Conservation (phyloP, 2,113 vertebrate species). For the Rattus norvegicus region GRCr8 NC_086028.1:38668501-38669000, state of each 20-base stretch:
- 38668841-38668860: too few relatives aligned
- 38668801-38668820: too few relatives aligned
- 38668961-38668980: background rate
- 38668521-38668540: conserved; percentile 8
- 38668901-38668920: background rate
- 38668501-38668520: background rate
- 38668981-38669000: background rate
- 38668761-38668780: too few relatives aligned
- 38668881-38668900: background rate
- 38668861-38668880: background rate
- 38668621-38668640: background rate
- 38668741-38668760: too few relatives aligned
- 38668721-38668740: too few relatives aligned
- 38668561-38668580: background rate
- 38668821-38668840: too few relatives aligned
- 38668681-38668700: too few relatives aligned
- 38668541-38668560: background rate
- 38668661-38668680: background rate
- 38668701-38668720: too few relatives aligned
- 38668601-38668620: conserved; percentile 18
- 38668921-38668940: background rate
- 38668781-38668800: too few relatives aligned
- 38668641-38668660: conserved; percentile 23
- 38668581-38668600: background rate
- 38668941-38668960: background rate